phyloP scores from a whole-genome alignment of 2,797 vertebrate genomes.

The Enteromius trimaculatus region DNA sequence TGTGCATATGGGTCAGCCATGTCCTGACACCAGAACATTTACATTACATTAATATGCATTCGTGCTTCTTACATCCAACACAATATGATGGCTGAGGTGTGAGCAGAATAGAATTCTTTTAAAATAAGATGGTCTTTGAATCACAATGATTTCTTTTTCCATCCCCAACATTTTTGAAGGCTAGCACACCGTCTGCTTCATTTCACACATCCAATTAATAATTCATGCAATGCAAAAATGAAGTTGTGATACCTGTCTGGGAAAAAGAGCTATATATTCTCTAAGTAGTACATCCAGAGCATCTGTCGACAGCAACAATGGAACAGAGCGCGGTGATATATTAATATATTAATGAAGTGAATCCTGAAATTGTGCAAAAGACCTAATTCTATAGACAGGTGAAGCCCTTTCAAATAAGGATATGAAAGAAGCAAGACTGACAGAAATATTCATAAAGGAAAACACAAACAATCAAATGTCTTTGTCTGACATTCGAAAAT shows the following conservation, averaged over 20 bases:
- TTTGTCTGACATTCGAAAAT: constrained; percentile 33
- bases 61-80: constrained; percentile 32
- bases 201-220: constrained; percentile 67
- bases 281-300: constrained; percentile 17
- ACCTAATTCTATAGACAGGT: not conserved
- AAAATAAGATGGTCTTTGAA: constrained; percentile 21
- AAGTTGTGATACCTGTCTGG: constrained; percentile 34
- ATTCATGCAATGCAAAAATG: constrained; percentile 61
- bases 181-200: constrained; percentile 68
- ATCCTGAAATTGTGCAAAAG: not conserved
- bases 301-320: constrained; percentile 7
- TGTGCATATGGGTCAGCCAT: constrained; percentile 37
- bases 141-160: constrained; percentile 43
- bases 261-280: constrained; percentile 30
- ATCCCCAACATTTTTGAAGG: constrained; percentile 61
- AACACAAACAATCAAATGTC: constrained; percentile 36
- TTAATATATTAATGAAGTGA: constrained; percentile 1
- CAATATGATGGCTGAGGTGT: constrained; percentile 1
- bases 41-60: constrained; percentile 39
- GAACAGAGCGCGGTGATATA: not conserved
- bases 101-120: constrained; percentile 47
- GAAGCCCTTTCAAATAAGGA: constrained; percentile 39
- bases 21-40: constrained; percentile 25
- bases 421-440: constrained; percentile 13
- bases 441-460: constrained; percentile 1